These are phyloP conservation scores for Tinea trinotella DNA, from an alignment of 2,888 invertebrate species.

Conservation along the genomic window DNA sequence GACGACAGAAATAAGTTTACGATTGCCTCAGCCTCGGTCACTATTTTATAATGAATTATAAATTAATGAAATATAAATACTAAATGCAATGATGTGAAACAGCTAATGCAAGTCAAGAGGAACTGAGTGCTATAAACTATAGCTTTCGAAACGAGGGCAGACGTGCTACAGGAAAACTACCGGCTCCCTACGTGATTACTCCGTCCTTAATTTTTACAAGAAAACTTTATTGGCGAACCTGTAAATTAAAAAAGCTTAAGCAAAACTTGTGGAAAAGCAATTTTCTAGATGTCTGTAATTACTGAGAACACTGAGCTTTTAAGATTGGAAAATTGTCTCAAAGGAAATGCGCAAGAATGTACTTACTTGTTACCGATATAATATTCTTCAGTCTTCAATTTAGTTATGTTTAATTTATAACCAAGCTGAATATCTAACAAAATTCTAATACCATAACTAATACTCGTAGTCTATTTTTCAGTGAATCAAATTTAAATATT, in stretches of 20 bases:
- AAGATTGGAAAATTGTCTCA: not conserved
- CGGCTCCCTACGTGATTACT: not conserved
- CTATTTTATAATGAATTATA: no score
- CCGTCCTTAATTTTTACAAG: conserved; percentile 3
- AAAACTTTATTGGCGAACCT: not conserved
- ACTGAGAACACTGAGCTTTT: not conserved
- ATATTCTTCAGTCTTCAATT: no score
- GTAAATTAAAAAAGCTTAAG: conserved; percentile 16
- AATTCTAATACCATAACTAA: no score
- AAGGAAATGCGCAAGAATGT: not conserved
- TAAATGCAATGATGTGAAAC: not conserved
- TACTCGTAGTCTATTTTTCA: no score
- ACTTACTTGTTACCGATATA: no score
- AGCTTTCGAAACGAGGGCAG: not conserved
- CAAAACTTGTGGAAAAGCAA: not conserved
- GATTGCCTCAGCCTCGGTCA: no score
- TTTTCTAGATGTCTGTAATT: not conserved
- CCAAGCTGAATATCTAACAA: no score
- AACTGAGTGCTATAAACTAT: conserved; percentile 1
- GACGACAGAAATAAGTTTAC: no score
- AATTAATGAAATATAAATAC: not conserved
- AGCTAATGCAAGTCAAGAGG: not conserved
- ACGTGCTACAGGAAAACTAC: not conserved
- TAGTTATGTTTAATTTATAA: no score
- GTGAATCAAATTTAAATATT: no score